Conservation (phyloP, 2,113 vertebrate species). For the Bambusicola thoracicus region DNA sequence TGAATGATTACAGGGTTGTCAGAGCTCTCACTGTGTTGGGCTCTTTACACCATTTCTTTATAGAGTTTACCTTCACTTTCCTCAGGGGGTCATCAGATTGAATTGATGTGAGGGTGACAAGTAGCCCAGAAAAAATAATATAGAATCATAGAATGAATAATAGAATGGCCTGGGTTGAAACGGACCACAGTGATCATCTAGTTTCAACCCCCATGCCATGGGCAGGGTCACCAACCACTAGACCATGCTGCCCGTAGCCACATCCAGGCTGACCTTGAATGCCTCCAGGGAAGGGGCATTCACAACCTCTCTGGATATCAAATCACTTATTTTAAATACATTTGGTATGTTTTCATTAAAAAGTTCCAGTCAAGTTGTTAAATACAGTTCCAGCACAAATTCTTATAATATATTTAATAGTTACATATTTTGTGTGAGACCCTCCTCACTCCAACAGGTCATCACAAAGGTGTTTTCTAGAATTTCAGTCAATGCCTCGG, state of each 20-base stretch:
- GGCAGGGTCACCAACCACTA: too few species aligned
- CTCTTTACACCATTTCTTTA: neutral
- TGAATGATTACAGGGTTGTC: neutral
- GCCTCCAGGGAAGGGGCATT: too few species aligned
- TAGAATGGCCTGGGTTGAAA: too few species aligned
- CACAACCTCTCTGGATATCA: neutral
- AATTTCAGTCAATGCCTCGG: neutral
- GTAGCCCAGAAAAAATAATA: neutral
- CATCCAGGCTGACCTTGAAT: too few species aligned
- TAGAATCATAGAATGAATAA: neutral
- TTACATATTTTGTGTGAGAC: neutral
- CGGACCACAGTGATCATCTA: too few species aligned
- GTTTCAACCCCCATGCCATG: too few species aligned
- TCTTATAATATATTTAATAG: neutral
- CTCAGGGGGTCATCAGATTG: neutral
- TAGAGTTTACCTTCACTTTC: neutral
- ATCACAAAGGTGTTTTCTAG: neutral
- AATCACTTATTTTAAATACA: neutral
- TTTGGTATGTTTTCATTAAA: neutral
- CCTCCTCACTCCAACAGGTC: neutral
- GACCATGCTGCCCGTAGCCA: too few species aligned
- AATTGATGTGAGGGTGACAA: neutral
- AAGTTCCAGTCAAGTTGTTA: neutral
- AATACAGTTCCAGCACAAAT: neutral
- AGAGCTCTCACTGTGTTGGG: neutral